Evolutionary conservation across 2,797 vertebrate species (phyloP).

Genomic region (Notoglanidium macrostoma): DNA sequence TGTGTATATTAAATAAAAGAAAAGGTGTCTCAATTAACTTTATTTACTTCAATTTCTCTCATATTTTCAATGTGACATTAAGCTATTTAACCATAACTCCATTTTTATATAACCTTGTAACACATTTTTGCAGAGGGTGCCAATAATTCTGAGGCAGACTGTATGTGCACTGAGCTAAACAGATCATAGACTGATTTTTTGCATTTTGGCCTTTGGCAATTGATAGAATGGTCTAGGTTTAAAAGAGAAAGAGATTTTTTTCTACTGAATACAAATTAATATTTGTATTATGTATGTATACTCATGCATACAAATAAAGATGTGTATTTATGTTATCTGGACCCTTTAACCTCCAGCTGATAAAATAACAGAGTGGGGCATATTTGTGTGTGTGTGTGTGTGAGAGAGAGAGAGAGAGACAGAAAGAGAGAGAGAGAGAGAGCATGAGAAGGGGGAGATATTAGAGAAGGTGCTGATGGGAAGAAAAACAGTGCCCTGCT

Average conservation of each 20-base stretch:
- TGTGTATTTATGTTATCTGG: neutral
- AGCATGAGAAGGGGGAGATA: neutral
- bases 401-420: neutral
- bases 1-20: neutral
- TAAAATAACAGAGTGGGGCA: neutral
- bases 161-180: neutral
- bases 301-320: neutral
- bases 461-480: neutral
- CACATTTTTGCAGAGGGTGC: neutral
- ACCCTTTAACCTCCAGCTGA: neutral
- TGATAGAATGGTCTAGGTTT: neutral
- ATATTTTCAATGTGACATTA: neutral
- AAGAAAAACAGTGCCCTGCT: neutral
- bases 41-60: neutral
- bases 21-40: neutral
- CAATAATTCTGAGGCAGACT: neutral
- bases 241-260: neutral
- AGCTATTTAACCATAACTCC: neutral
- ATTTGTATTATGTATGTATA: too few species aligned
- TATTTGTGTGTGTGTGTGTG: neutral
- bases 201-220: neutral
- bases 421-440: conserved; percentile 4
- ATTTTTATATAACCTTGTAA: neutral
- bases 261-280: neutral
- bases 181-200: neutral